Evolutionary conservation across 2,113 vertebrate genomes (phyloP).

Genomic region (Antidorcas marsupialis): DNA sequence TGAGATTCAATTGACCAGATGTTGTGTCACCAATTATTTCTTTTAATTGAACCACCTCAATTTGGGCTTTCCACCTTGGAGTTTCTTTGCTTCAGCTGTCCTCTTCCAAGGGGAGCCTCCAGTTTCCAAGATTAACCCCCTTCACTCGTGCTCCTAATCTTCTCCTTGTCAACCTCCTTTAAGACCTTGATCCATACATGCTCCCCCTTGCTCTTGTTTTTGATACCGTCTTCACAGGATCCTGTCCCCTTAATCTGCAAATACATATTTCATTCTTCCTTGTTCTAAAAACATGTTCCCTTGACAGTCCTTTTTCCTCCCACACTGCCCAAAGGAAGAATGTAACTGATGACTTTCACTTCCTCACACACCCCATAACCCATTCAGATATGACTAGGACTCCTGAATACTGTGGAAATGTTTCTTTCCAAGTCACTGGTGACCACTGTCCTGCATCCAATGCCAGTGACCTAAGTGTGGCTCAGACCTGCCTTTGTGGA

Average conservation of each 20-base stretch:
- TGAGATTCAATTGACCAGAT: conserved; percentile 16
- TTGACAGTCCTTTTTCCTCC: background rate
- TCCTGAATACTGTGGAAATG: background rate
- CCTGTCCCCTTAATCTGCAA: background rate
- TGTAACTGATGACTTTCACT: background rate
- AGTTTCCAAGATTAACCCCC: background rate
- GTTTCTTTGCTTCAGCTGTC: background rate
- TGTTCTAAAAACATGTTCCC: background rate
- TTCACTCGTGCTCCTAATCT: background rate
- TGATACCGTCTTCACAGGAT: background rate
- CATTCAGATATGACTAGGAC: background rate
- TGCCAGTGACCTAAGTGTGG: background rate
- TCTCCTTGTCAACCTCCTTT: background rate
- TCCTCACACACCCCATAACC: background rate
- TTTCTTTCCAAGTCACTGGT: background rate
- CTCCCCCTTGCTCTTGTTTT: background rate
- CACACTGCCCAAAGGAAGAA: background rate
- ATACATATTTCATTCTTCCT: background rate
- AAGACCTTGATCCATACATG: background rate
- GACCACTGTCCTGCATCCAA: background rate
- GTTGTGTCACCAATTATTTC: conserved; percentile 4
- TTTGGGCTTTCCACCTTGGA: background rate
- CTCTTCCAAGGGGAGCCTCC: background rate
- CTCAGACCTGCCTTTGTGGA: background rate
- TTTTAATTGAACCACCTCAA: background rate